phyloP scores from a whole-genome alignment of 2,888 invertebrate genomes.

The Campoplex nolae region DNA sequence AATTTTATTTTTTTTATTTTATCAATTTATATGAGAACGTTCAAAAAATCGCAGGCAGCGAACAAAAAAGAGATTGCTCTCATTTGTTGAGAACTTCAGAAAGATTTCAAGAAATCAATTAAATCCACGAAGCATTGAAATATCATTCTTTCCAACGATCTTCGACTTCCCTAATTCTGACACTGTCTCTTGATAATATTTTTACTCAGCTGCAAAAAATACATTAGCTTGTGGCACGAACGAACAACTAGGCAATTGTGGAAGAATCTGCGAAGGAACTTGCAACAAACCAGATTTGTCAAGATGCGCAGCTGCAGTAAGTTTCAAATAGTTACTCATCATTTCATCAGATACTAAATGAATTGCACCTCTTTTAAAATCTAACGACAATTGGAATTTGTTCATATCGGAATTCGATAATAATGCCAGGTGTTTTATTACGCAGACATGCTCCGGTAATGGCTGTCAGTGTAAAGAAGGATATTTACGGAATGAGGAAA shows the following conservation, averaged over 20 bases:
- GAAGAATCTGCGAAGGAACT: slow-evolving; percentile 53
- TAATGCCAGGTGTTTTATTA: not conserved
- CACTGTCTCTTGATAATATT: not conserved
- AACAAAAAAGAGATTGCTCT: no score
- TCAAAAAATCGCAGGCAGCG: no score
- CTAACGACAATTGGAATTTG: not conserved
- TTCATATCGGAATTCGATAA: not conserved
- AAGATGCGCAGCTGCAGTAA: slow-evolving; percentile 36
- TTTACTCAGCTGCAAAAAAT: slow-evolving; percentile 2
- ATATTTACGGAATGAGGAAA: slow-evolving; percentile 41
- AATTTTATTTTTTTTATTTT: not conserved
- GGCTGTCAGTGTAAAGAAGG: slow-evolving; percentile 57
- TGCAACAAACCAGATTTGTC: slow-evolving; percentile 34
- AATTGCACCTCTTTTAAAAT: not conserved
- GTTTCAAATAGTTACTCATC: not conserved
- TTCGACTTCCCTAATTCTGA: not conserved
- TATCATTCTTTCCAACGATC: not conserved
- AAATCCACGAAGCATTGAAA: no score
- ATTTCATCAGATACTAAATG: not conserved
- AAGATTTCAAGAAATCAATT: no score
- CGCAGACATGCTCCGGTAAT: slow-evolving; percentile 18
- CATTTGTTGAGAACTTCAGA: no score
- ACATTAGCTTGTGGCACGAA: slow-evolving; percentile 24
- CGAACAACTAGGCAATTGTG: slow-evolving; percentile 48
- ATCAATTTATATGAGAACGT: not conserved